Conservation (phyloP, 2,888 invertebrate species). For the Drosophila prostipennis region DNA sequence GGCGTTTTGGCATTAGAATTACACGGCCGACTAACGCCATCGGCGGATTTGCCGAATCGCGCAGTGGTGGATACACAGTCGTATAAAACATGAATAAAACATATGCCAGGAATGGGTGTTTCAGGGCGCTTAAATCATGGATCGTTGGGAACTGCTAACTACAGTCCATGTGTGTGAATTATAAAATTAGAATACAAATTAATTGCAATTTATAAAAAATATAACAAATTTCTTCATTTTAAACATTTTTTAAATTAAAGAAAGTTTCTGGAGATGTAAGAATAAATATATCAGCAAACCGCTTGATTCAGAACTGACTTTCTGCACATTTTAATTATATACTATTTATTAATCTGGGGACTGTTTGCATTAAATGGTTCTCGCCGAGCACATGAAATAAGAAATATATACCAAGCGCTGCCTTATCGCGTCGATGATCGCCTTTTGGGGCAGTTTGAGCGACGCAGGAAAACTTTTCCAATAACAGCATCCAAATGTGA, state of each 20-base stretch:
- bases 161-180: neutral
- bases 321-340: neutral
- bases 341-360: slow-evolving; percentile 19
- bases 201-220: neutral
- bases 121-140: slow-evolving; percentile 8
- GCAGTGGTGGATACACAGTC: slow-evolving; percentile 22
- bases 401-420: slow-evolving; percentile 63
- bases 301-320: neutral
- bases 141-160: neutral
- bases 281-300: no score
- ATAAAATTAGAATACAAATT: neutral
- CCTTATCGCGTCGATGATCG: slow-evolving; percentile 73
- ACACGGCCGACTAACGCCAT: slow-evolving; percentile 50
- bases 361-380: slow-evolving; percentile 17
- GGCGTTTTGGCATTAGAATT: slow-evolving; percentile 52
- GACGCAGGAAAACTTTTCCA: slow-evolving; percentile 71
- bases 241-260: no score
- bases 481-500: slow-evolving; percentile 80
- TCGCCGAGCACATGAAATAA: slow-evolving; percentile 37
- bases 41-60: slow-evolving; percentile 21
- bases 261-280: no score
- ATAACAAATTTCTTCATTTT: neutral
- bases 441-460: slow-evolving; percentile 67
- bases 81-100: slow-evolving; percentile 41
- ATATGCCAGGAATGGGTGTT: slow-evolving; percentile 24